Conservation (phyloP, 2,113 vertebrate genomes). For the Sisor rabdophorus region DNA sequence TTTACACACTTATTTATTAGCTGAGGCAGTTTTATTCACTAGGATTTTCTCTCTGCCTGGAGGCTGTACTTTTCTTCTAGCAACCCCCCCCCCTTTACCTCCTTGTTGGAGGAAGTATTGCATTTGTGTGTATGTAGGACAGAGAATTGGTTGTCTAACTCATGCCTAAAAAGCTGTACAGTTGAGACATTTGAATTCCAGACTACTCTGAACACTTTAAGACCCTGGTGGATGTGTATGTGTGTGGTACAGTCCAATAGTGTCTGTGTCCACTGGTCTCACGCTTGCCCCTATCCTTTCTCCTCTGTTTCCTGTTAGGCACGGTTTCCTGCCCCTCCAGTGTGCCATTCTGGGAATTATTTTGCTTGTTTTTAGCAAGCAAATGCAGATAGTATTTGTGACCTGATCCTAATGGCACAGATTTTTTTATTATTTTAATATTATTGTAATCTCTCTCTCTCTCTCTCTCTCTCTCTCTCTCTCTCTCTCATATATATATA, state of each 20-base stretch:
- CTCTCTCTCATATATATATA: too few relatives aligned
- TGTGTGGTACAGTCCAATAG: slow-evolving; percentile 18
- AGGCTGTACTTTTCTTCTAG: slow-evolving; percentile 20
- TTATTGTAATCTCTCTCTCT: too few relatives aligned
- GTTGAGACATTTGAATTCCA: slow-evolving; percentile 30
- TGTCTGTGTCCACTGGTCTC: slow-evolving; percentile 24
- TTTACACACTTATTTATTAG: slow-evolving; percentile 20
- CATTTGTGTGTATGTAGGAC: slow-evolving; percentile 15
- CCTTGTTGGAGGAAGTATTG: slow-evolving; percentile 8
- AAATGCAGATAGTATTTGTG: slow-evolving; percentile 23
- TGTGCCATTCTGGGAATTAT: slow-evolving; percentile 18
- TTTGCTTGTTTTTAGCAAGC: slow-evolving; percentile 24
- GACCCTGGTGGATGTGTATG: slow-evolving; percentile 27
- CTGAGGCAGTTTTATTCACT: slow-evolving; percentile 6
- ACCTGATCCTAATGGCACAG: neutral
- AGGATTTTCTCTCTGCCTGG: slow-evolving; percentile 3
- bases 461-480: too few relatives aligned
- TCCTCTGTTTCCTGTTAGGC: slow-evolving; percentile 39
- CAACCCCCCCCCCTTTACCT: slow-evolving; percentile 22
- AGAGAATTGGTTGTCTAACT: slow-evolving; percentile 9
- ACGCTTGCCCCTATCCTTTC: slow-evolving; percentile 16
- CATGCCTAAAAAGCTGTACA: slow-evolving; percentile 15
- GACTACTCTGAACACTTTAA: slow-evolving; percentile 21
- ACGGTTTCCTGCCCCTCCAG: slow-evolving; percentile 27
- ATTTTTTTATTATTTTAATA: neutral